Evolutionary conservation across 2,113 vertebrate genomes (phyloP).

Genomic region (Gila orcuttii): DNA sequence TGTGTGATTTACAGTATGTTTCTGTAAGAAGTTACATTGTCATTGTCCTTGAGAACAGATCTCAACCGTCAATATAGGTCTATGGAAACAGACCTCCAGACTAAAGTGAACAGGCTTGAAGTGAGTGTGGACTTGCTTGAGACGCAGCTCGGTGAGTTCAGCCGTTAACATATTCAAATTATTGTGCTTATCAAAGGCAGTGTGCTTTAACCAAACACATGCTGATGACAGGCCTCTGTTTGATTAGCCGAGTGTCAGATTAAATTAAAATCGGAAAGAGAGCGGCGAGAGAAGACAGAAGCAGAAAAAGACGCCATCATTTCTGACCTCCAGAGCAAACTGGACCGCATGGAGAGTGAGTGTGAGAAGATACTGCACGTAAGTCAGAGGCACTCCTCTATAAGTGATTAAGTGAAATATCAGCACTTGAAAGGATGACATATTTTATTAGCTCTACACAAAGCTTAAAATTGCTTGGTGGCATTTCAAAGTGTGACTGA

Average conservation of each 20-base stretch:
- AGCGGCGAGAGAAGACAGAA: constrained; percentile 54
- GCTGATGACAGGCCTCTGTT: constrained; percentile 37
- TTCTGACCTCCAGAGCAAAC: constrained; percentile 69
- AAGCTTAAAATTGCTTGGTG: constrained; percentile 22
- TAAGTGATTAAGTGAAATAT: constrained; percentile 3
- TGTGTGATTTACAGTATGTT: neutral
- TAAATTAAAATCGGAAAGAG: constrained; percentile 59
- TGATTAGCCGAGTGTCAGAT: constrained; percentile 66
- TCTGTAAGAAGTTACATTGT: neutral
- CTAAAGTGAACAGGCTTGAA: constrained; percentile 67
- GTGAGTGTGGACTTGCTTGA: constrained; percentile 65
- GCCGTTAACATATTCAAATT: constrained; percentile 13
- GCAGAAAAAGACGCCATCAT: constrained; percentile 70
- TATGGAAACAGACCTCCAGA: constrained; percentile 67
- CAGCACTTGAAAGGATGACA: neutral
- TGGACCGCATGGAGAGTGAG: constrained; percentile 72
- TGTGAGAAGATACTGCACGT: constrained; percentile 76
- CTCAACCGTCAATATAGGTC: constrained; percentile 69
- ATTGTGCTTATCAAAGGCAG: neutral
- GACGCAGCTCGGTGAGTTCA: constrained; percentile 69
- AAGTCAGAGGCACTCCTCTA: neutral
- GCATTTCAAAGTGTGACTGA: constrained; percentile 26
- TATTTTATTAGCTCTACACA: neutral
- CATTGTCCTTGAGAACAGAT: constrained; percentile 64
- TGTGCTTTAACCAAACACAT: neutral